A percentile compares a stretch with the other conserved stretches of the same genome.
Evolutionary conservation across 2,113 vertebrate species (phyloP).

Genomic region (Brachyhypopomus gauderio): DNA sequence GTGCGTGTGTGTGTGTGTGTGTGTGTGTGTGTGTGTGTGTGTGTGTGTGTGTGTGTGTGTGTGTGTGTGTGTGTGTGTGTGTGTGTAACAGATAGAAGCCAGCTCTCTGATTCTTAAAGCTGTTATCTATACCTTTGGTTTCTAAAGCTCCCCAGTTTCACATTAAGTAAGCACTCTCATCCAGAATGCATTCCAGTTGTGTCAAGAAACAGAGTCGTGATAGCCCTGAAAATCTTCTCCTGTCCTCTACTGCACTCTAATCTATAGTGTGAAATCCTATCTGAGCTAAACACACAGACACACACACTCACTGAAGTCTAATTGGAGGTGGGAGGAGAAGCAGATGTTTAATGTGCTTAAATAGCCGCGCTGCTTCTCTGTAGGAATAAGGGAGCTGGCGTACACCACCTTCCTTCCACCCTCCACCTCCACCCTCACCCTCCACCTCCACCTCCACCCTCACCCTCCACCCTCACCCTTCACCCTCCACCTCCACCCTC

Average conservation of each 20-base stretch:
- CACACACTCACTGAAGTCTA: slow-evolving; percentile 17
- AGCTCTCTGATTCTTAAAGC: not conserved
- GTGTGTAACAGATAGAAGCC: not conserved
- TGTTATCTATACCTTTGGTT: not conserved
- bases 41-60: not conserved
- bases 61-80: not conserved
- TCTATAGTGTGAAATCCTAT: slow-evolving; percentile 27
- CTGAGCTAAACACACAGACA: not conserved
- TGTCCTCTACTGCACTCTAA: slow-evolving; percentile 1
- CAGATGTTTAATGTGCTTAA: slow-evolving; percentile 2
- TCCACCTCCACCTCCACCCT: too few relatives aligned
- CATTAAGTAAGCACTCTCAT: slow-evolving; percentile 16
- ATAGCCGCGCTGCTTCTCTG: not conserved
- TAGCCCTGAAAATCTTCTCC: slow-evolving; percentile 20
- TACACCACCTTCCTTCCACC: not conserved
- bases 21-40: not conserved
- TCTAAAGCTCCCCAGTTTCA: not conserved
- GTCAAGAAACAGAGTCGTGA: slow-evolving; percentile 2
- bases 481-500: too few relatives aligned
- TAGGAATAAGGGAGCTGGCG: not conserved
- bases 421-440: too few relatives aligned
- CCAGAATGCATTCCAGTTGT: slow-evolving; percentile 1
- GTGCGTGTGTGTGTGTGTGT: not conserved
- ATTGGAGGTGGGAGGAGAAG: slow-evolving; percentile 29
- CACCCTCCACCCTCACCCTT: too few relatives aligned